These are phyloP conservation scores for Lacanobia oleracea DNA, from an alignment of 2,888 invertebrate species.

Conservation along the genomic window DNA sequence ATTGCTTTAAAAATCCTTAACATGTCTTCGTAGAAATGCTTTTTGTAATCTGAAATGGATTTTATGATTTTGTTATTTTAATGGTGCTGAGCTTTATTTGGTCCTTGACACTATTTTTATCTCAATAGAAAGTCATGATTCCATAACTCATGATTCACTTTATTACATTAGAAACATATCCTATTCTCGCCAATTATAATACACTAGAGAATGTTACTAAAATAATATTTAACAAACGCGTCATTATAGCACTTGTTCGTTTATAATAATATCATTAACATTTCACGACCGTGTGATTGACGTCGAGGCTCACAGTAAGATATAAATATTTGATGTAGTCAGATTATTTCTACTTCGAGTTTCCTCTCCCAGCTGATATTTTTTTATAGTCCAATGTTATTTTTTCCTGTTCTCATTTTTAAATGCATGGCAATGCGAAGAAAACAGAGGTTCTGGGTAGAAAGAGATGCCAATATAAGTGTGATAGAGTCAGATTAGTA, in stretches of 20 bases:
- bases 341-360: conserved; percentile 30
- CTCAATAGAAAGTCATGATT: no score
- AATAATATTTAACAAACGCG: not conserved
- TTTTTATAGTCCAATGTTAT: conserved; percentile 2
- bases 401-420: conserved; percentile 26
- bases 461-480: not conserved
- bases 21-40: conserved; percentile 2
- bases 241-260: not conserved
- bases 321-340: conserved; percentile 42
- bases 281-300: conserved; percentile 21
- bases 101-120: not conserved
- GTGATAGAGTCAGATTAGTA: not conserved
- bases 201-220: not conserved
- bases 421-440: conserved; percentile 17
- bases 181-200: not conserved
- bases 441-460: not conserved
- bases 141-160: not conserved
- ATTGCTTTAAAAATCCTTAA: conserved; percentile 36
- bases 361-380: not conserved
- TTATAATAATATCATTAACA: conserved; percentile 3
- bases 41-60: conserved; percentile 14
- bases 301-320: conserved; percentile 17
- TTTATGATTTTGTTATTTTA: conserved; percentile 16
- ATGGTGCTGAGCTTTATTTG: not conserved
- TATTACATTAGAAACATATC: not conserved